Conservation (phyloP, 2,797 vertebrate genomes). For the Sphenopsis melanotis region DNA sequence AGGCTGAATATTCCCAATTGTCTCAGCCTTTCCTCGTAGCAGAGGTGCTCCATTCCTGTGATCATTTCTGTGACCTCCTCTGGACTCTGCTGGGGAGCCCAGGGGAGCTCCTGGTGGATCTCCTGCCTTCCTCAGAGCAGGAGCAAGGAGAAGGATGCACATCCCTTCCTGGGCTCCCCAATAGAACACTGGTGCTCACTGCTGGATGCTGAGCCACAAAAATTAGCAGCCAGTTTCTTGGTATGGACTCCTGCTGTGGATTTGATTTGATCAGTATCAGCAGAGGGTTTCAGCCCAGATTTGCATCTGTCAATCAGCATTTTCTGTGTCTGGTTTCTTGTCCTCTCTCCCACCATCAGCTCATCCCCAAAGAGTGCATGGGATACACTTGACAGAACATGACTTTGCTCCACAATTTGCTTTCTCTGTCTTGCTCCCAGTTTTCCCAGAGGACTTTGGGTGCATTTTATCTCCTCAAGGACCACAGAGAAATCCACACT, state of each 20-base stretch:
- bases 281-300: background rate
- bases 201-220: background rate
- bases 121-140: background rate
- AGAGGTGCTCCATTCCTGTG: background rate
- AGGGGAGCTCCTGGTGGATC: background rate
- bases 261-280: background rate
- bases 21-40: background rate
- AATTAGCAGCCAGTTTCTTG: background rate
- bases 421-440: background rate
- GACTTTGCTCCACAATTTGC: background rate
- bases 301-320: background rate
- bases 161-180: background rate
- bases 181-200: accelerated
- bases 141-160: background rate
- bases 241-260: background rate
- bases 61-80: background rate
- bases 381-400: background rate
- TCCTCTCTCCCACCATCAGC: background rate
- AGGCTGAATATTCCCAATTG: background rate
- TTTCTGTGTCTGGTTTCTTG: background rate
- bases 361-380: background rate
- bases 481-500: background rate
- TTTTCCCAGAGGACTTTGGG: background rate
- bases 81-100: background rate
- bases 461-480: background rate